phyloP scores from a whole-genome alignment of 2,113 vertebrate species.

The Dromaius novaehollandiae region DNA sequence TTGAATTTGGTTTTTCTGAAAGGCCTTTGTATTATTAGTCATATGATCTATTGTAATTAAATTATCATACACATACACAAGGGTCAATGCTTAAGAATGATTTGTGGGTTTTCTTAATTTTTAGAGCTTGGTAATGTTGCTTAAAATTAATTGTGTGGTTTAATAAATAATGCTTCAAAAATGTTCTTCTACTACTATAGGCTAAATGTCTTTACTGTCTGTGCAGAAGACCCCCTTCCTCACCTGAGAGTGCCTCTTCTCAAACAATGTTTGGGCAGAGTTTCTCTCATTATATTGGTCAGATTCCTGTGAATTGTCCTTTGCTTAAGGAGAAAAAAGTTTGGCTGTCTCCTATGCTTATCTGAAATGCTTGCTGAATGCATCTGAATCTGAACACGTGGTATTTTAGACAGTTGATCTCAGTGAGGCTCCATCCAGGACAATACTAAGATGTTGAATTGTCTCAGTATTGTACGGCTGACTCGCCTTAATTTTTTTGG shows the following conservation, averaged over 20 bases:
- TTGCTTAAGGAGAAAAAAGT: not conserved
- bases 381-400: not conserved
- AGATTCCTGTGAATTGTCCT: not conserved
- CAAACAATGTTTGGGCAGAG: not conserved
- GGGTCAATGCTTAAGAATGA: not conserved
- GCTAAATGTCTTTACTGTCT: not conserved
- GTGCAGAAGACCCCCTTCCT: not conserved
- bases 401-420: not conserved
- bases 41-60: not conserved
- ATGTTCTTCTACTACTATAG: not conserved
- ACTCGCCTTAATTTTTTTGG: not conserved
- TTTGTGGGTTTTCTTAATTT: not conserved
- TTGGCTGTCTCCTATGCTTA: not conserved
- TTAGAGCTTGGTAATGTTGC: not conserved
- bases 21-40: not conserved
- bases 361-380: not conserved
- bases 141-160: not conserved
- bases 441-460: not conserved
- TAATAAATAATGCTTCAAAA: not conserved
- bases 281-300: not conserved
- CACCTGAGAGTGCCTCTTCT: not conserved
- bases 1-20: not conserved
- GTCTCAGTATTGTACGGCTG: not conserved
- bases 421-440: not conserved
- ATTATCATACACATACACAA: not conserved